phyloP scores from a whole-genome alignment of 2,113 vertebrate species.

The Coracopsis vasa region DNA sequence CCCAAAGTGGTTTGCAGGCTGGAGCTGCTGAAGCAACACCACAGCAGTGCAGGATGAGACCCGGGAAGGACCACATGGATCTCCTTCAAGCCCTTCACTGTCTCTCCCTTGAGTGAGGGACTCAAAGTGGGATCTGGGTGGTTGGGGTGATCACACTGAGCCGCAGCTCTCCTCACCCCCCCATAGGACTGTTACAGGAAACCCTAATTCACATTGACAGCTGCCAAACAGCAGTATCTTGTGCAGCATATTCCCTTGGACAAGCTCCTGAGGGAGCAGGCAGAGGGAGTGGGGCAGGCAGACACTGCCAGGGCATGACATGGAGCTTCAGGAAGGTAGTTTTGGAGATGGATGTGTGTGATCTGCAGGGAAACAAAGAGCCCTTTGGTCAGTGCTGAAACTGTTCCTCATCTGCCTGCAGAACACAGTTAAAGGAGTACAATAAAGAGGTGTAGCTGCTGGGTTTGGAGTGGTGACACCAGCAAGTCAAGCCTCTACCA shows the following conservation, averaged over 20 bases:
- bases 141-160: neutral
- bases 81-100: neutral
- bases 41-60: neutral
- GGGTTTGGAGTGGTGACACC: neutral
- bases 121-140: neutral
- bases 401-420: neutral
- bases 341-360: neutral
- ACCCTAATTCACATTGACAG: constrained; percentile 7
- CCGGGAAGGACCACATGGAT: fast-evolving
- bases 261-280: neutral
- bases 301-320: neutral
- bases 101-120: neutral
- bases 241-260: neutral
- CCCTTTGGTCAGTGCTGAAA: neutral
- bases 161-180: neutral
- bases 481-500: neutral
- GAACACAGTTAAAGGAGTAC: neutral
- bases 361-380: neutral
- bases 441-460: neutral
- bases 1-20: neutral
- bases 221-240: constrained; percentile 19
- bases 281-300: neutral
- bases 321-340: neutral
- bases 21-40: neutral
- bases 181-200: neutral